Conservation (phyloP, 2,797 vertebrate genomes). For the Sylvia borin region DNA sequence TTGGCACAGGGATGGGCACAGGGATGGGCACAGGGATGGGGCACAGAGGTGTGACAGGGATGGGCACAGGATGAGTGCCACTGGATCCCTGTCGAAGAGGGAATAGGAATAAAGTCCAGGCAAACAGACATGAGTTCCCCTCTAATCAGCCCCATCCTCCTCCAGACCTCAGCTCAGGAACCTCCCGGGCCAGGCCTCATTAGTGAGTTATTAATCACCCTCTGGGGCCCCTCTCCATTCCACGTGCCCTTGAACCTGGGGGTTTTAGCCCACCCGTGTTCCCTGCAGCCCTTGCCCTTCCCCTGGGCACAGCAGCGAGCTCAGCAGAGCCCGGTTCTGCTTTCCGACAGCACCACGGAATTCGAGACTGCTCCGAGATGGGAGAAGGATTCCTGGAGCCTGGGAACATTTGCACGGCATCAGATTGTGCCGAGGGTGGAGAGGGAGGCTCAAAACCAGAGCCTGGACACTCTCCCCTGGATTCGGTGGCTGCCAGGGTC, state of each 20-base stretch:
- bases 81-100: background rate
- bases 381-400: background rate
- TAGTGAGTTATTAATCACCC: background rate
- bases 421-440: slow-evolving; percentile 2
- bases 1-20: no score
- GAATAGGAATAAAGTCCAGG: background rate
- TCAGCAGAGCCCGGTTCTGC: background rate
- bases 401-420: background rate
- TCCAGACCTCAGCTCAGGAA: background rate
- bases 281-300: background rate
- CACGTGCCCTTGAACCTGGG: background rate
- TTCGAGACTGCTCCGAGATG: background rate
- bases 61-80: background rate
- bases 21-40: no score
- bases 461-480: background rate
- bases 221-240: background rate
- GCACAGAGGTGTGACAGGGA: no score
- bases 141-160: background rate
- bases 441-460: background rate
- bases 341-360: slow-evolving; percentile 2
- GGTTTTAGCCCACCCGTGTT: background rate
- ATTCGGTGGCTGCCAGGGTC: background rate
- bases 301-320: background rate
- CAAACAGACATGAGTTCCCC: fast-evolving
- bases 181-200: background rate